Evolutionary conservation across 2,113 vertebrate genomes (phyloP).

Genomic region (Acinonyx jubatus): DNA sequence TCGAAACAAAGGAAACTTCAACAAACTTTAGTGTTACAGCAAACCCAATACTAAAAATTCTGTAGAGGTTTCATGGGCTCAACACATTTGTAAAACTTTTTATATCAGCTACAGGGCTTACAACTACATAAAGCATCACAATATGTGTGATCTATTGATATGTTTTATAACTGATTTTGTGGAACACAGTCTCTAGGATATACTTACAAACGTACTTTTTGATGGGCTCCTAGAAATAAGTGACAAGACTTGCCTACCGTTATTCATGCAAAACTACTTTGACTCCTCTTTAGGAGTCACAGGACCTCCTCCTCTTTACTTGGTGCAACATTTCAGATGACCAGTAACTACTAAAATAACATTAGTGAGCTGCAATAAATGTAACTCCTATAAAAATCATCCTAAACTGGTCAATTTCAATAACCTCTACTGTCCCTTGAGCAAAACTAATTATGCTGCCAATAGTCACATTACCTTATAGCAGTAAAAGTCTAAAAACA

Average conservation of each 20-base stretch:
- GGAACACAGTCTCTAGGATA: background rate
- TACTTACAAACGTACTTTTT: background rate
- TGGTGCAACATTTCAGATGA: background rate
- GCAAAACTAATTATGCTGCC: background rate
- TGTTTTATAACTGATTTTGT: background rate
- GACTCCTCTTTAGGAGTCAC: background rate
- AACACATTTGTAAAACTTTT: background rate
- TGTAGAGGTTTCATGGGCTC: background rate
- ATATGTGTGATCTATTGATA: background rate
- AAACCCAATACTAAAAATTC: background rate
- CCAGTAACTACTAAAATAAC: background rate
- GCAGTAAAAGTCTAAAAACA: constrained; percentile 14
- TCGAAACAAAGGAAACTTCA: background rate
- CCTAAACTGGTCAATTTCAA: background rate
- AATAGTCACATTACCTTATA: background rate
- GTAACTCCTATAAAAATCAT: background rate
- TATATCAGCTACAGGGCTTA: background rate
- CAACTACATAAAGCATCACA: background rate
- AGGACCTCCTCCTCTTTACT: background rate
- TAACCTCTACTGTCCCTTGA: background rate
- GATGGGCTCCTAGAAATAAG: background rate
- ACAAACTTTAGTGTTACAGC: background rate
- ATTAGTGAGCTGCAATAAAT: constrained; percentile 24
- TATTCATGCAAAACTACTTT: background rate
- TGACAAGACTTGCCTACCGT: background rate